These are phyloP conservation scores for Diuraphis noxia DNA, from an alignment of 1,140 invertebrate genomes.

Conservation along the genomic window DNA sequence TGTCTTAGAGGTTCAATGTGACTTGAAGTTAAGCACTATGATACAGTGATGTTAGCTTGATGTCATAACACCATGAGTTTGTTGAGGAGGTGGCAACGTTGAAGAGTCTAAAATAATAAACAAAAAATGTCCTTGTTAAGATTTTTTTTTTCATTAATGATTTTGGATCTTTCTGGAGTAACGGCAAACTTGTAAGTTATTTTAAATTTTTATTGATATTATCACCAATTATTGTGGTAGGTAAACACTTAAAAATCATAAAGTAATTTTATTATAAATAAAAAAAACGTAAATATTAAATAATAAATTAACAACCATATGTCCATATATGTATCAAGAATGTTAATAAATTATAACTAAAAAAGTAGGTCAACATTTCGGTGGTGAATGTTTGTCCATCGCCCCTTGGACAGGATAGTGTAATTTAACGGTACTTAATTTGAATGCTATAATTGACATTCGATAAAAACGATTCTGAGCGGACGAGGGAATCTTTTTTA, in stretches of 20 bases:
- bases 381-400: too few species aligned
- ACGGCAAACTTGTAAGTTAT: background rate
- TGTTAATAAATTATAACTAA: background rate
- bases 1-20: background rate
- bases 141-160: background rate
- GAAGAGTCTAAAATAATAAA: slow-evolving; percentile 23
- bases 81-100: background rate
- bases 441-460: too few species aligned
- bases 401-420: too few species aligned
- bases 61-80: slow-evolving; percentile 39
- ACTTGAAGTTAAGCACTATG: background rate
- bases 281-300: background rate
- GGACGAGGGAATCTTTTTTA: too few species aligned
- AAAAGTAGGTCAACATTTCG: too few species aligned
- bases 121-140: background rate
- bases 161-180: slow-evolving; percentile 18
- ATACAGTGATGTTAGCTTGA: slow-evolving; percentile 18
- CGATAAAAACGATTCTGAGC: too few species aligned
- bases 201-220: background rate
- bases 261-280: background rate
- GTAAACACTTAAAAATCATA: background rate
- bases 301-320: background rate
- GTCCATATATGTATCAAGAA: background rate
- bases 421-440: too few species aligned
- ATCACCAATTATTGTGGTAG: background rate